Conservation (phyloP, 2,113 vertebrate genomes). For the Chloebia gouldiae region DNA sequence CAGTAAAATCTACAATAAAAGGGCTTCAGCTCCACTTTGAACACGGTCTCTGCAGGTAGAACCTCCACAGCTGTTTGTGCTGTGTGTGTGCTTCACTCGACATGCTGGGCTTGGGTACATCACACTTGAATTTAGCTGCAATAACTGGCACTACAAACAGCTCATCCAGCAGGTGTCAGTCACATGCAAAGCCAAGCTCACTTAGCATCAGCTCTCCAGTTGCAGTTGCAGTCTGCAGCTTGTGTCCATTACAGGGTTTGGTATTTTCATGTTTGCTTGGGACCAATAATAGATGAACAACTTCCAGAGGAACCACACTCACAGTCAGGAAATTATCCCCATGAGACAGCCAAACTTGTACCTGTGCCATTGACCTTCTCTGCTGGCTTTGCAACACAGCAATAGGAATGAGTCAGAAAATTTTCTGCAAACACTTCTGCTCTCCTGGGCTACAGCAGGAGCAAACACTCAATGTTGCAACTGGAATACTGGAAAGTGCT, state of each 20-base stretch:
- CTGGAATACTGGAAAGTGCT: neutral
- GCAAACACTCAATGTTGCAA: fast-evolving
- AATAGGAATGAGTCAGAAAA: fast-evolving
- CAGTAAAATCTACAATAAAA: neutral
- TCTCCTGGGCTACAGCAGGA: neutral
- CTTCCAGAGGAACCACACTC: neutral
- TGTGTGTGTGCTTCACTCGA: neutral
- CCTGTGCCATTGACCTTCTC: neutral
- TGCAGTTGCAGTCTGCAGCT: no score
- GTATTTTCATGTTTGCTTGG: neutral
- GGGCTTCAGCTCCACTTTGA: fast-evolving
- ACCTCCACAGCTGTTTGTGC: neutral
- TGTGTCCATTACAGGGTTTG: neutral
- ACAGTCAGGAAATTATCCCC: neutral
- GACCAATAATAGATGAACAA: neutral
- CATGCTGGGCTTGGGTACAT: fast-evolving
- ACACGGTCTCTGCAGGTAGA: neutral
- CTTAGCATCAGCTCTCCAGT: neutral
- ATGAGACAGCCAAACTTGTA: fast-evolving
- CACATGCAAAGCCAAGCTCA: neutral
- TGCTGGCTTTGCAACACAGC: neutral
- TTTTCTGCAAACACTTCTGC: neutral
- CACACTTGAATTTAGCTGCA: neutral
- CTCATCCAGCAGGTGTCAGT: neutral
- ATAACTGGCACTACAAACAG: neutral